Percentiles rank a stretch among this genome's conserved stretches.
These are phyloP conservation scores for Globia sparganii DNA, from an alignment of 2,888 invertebrate species.

Conservation along the genomic window DNA sequence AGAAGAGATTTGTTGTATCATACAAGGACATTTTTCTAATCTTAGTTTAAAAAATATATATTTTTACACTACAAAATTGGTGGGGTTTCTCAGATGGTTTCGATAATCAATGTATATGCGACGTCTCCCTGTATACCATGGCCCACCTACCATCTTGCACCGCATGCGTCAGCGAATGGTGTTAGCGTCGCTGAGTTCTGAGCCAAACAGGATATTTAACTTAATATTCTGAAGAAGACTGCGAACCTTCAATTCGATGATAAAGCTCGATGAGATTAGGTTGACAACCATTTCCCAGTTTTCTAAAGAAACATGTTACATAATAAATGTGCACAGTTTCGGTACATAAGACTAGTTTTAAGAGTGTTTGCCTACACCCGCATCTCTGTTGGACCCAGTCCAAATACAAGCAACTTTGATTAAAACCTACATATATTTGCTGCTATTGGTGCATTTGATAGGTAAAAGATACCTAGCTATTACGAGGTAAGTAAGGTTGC, in stretches of 20 bases:
- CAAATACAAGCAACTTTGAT: constrained; percentile 52
- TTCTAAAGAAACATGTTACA: not conserved
- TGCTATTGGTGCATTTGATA: constrained; percentile 34
- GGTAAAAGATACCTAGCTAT: not conserved
- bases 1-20: not conserved
- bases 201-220: not conserved
- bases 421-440: constrained; percentile 45
- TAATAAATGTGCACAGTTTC: not conserved
- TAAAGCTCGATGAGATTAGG: not conserved
- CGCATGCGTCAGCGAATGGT: not conserved
- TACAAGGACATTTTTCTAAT: not conserved
- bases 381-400: constrained; percentile 50
- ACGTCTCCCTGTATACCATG: not conserved
- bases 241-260: not conserved
- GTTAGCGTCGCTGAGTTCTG: not conserved
- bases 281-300: not conserved
- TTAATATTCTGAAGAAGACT: not conserved
- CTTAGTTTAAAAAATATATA: too few species aligned
- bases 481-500: not conserved
- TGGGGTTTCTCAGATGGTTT: not conserved
- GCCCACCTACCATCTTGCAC: not conserved
- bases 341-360: not conserved
- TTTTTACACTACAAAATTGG: not conserved
- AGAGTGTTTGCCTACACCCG: constrained; percentile 8
- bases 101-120: not conserved